Percentiles rank a stretch among this genome's conserved stretches.
These are phyloP conservation scores for Oscheius myriophilus DNA, from an alignment of 2,888 invertebrate genomes.

Conservation along the genomic window DNA sequence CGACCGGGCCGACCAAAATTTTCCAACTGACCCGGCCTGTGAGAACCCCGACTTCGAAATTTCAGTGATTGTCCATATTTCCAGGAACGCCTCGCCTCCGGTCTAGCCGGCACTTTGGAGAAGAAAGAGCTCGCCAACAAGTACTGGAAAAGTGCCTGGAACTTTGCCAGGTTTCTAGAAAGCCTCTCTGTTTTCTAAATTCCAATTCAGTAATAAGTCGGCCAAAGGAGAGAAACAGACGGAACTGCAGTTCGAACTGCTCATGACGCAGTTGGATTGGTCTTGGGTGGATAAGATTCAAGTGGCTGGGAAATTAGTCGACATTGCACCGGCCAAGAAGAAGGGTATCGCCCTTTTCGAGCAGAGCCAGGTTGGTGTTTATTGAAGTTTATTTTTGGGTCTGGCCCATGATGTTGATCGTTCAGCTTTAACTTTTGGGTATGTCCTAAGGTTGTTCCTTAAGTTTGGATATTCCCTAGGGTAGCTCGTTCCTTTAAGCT, in stretches of 20 bases:
- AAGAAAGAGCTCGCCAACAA: neutral
- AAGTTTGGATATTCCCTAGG: too few relatives aligned
- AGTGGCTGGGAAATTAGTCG: neutral
- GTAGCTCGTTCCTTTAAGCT: too few relatives aligned
- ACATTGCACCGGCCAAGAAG: slow-evolving; percentile 3
- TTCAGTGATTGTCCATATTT: too few relatives aligned
- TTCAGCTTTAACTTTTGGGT: too few relatives aligned
- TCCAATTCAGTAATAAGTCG: neutral
- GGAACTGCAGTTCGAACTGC: slow-evolving; percentile 5
- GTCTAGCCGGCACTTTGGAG: neutral
- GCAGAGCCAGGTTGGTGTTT: too few relatives aligned
- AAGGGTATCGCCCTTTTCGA: slow-evolving; percentile 9
- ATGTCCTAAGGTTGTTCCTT: too few relatives aligned
- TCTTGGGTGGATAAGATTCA: slow-evolving; percentile 1
- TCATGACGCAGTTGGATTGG: neutral
- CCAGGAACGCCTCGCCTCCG: neutral
- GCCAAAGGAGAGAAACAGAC: neutral
- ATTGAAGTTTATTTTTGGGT: too few relatives aligned
- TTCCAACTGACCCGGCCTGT: too few relatives aligned
- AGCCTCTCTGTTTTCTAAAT: neutral
- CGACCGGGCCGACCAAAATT: too few relatives aligned
- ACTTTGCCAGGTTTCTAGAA: neutral
- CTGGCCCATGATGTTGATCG: too few relatives aligned
- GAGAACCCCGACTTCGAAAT: too few relatives aligned
- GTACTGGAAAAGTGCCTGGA: neutral